Conservation (phyloP, 2,113 vertebrate genomes). For the Embiotoca jacksoni region DNA sequence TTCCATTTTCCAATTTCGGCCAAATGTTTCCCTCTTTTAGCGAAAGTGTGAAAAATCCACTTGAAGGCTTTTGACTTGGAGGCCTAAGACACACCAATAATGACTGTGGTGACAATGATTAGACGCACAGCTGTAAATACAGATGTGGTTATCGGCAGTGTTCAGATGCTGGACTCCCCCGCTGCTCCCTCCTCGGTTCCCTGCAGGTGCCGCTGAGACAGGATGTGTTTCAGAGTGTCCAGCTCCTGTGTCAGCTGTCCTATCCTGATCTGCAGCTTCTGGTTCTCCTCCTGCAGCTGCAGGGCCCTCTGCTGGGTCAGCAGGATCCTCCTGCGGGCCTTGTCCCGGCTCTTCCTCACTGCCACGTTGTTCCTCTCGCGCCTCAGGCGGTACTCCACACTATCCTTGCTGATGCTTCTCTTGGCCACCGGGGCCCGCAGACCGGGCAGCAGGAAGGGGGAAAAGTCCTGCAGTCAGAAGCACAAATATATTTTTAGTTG, state of each 20-base stretch:
- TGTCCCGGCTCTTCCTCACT: conserved; percentile 93
- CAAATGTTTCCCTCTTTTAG: not conserved
- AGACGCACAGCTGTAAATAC: not conserved
- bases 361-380: conserved; percentile 92
- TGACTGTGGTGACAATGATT: not conserved
- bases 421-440: conserved; percentile 77
- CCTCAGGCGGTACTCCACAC: conserved; percentile 88
- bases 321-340: conserved; percentile 89
- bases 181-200: conserved; percentile 53
- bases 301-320: conserved; percentile 91
- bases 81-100: not conserved
- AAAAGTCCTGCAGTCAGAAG: conserved; percentile 72
- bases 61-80: not conserved
- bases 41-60: not conserved
- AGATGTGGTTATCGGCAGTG: not conserved
- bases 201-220: conserved; percentile 88
- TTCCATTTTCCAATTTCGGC: conserved; percentile 7
- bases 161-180: conserved; percentile 55
- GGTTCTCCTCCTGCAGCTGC: conserved; percentile 92
- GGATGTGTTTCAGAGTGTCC: conserved; percentile 89
- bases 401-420: conserved; percentile 90
- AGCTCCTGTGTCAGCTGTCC: conserved; percentile 91
- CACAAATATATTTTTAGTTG: not conserved
- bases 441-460: conserved; percentile 80
- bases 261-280: conserved; percentile 88